Conservation (phyloP, 1,140 invertebrate genomes). For the Drosophila pruinosa region DNA sequence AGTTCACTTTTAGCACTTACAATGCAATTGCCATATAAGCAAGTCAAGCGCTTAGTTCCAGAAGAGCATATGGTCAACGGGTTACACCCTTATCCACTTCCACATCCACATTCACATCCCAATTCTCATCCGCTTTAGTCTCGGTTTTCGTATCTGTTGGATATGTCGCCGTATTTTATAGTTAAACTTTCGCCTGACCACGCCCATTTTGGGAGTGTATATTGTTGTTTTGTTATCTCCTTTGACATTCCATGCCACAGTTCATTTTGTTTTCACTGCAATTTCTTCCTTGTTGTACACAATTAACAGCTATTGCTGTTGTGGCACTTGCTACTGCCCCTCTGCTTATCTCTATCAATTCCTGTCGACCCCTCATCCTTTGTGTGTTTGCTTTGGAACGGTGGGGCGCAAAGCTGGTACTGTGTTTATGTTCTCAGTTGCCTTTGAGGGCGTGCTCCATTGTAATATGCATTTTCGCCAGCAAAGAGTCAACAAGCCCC, state of each 20-base stretch:
- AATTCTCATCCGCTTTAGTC: not conserved
- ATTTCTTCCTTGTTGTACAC: constrained; percentile 79
- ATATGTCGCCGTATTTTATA: constrained; percentile 67
- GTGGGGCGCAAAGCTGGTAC: not conserved
- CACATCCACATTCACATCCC: not conserved
- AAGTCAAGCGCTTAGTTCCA: constrained; percentile 1
- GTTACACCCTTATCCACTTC: not conserved
- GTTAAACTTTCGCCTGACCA: constrained; percentile 46
- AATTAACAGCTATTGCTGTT: constrained; percentile 70
- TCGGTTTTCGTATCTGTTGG: constrained; percentile 39
- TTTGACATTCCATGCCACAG: constrained; percentile 64
- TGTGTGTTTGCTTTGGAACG: constrained; percentile 12
- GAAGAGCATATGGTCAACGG: constrained; percentile 21
- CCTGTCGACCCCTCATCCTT: not conserved
- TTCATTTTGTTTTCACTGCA: constrained; percentile 77
- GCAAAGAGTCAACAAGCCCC: constrained; percentile 18
- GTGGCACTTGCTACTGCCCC: constrained; percentile 2
- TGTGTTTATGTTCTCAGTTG: constrained; percentile 19
- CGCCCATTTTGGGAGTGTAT: constrained; percentile 21
- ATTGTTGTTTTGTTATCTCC: constrained; percentile 26
- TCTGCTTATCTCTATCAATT: not conserved
- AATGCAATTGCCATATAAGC: constrained; percentile 46
- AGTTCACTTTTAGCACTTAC: constrained; percentile 65
- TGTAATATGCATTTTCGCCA: constrained; percentile 69
- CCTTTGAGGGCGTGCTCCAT: constrained; percentile 33